phyloP scores from a whole-genome alignment of 1,140 invertebrate genomes.

The Eumaeus atala region DNA sequence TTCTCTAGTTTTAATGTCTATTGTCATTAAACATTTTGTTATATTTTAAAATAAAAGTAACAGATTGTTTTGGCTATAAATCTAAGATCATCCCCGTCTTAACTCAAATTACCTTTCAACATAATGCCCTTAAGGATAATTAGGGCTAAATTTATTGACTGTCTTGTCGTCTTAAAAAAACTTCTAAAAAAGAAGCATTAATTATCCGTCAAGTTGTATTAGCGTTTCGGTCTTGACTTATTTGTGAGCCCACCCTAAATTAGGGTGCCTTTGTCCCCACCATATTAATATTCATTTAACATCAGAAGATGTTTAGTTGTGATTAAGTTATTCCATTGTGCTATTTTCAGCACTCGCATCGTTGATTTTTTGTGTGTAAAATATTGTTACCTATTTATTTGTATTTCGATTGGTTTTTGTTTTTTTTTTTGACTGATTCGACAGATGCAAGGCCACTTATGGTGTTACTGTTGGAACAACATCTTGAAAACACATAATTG shows the following conservation, averaged over 20 bases:
- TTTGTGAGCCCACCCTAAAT: constrained; percentile 36
- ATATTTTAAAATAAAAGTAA: constrained; percentile 1
- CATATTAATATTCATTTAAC: constrained; percentile 56
- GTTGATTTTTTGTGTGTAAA: constrained; percentile 36
- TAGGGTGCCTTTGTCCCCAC: constrained; percentile 51
- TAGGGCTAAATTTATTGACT: constrained; percentile 57
- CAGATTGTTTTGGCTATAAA: constrained; percentile 48
- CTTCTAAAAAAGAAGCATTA: constrained; percentile 41
- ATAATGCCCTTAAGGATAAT: constrained; percentile 55
- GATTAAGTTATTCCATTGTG: constrained; percentile 43
- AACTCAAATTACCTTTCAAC: constrained; percentile 63
- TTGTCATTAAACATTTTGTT: neutral
- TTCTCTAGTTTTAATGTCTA: constrained; percentile 14
- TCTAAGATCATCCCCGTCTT: constrained; percentile 36
- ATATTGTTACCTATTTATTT: constrained; percentile 46
- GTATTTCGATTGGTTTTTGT: constrained; percentile 25
- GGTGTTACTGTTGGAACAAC: neutral
- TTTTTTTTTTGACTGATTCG: constrained; percentile 35
- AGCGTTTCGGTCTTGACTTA: constrained; percentile 47
- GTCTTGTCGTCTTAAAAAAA: constrained; percentile 37
- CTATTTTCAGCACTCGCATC: constrained; percentile 41
- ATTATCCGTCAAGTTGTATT: constrained; percentile 40
- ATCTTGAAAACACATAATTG: too few species aligned
- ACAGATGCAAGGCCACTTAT: constrained; percentile 16
- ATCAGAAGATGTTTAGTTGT: constrained; percentile 44